Evolutionary conservation across 2,888 invertebrate genomes (phyloP).

Genomic region (Gryllus longicercus): DNA sequence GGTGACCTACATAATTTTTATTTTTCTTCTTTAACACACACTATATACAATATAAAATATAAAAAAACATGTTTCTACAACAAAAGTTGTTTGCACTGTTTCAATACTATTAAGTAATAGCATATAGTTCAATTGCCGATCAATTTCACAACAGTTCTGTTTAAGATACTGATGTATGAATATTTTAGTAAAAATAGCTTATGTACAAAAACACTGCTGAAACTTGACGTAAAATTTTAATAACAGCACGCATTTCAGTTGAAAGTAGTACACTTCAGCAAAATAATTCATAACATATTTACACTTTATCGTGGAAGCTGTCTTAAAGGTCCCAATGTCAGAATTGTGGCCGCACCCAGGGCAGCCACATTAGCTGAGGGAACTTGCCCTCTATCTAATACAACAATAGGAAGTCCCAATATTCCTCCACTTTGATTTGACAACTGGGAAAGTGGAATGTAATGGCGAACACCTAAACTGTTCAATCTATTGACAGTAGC

Average conservation of each 20-base stretch:
- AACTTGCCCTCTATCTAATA: conserved; percentile 59
- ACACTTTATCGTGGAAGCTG: conserved; percentile 47
- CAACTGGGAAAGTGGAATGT: conserved; percentile 66
- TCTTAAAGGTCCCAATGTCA: conserved; percentile 70
- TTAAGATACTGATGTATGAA: too few relatives aligned
- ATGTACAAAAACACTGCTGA: background rate
- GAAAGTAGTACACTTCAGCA: background rate
- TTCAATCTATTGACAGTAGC: conserved; percentile 62
- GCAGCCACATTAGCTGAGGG: conserved; percentile 57
- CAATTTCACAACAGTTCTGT: too few relatives aligned
- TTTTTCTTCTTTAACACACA: too few relatives aligned
- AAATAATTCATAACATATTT: background rate
- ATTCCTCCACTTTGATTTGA: conserved; percentile 58
- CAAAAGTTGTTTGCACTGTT: too few relatives aligned
- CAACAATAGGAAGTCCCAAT: conserved; percentile 69
- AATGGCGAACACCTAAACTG: conserved; percentile 67
- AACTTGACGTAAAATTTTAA: too few relatives aligned
- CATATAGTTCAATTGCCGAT: too few relatives aligned
- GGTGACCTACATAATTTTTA: too few relatives aligned
- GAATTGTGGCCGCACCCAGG: conserved; percentile 65
- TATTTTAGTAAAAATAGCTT: background rate
- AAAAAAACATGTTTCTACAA: too few relatives aligned
- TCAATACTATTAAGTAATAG: too few relatives aligned
- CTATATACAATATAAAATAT: too few relatives aligned
- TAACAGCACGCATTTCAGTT: background rate